Base-by-base conservation (phyloP, 2,797 vertebrate genomes). In the Denticeps clupeoides region DNA sequence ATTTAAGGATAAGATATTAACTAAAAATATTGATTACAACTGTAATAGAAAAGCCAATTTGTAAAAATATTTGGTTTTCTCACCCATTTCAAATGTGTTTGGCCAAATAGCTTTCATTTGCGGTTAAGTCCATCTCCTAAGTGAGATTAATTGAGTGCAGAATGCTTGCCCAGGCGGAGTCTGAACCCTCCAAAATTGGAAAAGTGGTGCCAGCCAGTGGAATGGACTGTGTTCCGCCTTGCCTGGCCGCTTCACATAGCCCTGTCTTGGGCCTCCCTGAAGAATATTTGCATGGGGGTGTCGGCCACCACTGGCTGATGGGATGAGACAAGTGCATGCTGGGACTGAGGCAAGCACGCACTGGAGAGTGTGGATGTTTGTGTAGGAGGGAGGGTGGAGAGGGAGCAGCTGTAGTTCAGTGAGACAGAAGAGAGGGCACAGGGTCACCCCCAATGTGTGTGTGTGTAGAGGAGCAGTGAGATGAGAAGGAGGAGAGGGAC, bases 381-480 rank as follows among this genome's bases (percentile, higher is more conserved):
- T 15, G 16, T 21, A 37, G 16, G 23, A 40, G 41, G 24, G 78
- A 73, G 67, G 79, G 78, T 75, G 72, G 77, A 75, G 69, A 71
- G 60, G 65, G 63, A 69, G 62, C 57, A 69, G 71, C 60, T 41
- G 40, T 64, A 61, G 72, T 70, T 45, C 71, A 47, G 70, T 74
- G 73, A 80, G 69, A 58, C 64, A 64, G 49, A 54, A 27, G 53
- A 51, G 62, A 73, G 75, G 71, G 70, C 62, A 57, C 69, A 69
- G 69, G 79, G 76, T 83, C 77, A 76, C 75, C 68, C 71, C 75
- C 64, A n/a, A n/a, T 28, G 27, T 27, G 28, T 28, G 27, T 28
- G 27, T 28, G 72, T 80, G 74, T 67, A 77, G 79, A 78, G 80
- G 55, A 69, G 81, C 81, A 80, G 51, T 28, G 51, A 27, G 10